phyloP scores from a whole-genome alignment of 2,888 invertebrate species.

The Folsomia manolachei region DNA sequence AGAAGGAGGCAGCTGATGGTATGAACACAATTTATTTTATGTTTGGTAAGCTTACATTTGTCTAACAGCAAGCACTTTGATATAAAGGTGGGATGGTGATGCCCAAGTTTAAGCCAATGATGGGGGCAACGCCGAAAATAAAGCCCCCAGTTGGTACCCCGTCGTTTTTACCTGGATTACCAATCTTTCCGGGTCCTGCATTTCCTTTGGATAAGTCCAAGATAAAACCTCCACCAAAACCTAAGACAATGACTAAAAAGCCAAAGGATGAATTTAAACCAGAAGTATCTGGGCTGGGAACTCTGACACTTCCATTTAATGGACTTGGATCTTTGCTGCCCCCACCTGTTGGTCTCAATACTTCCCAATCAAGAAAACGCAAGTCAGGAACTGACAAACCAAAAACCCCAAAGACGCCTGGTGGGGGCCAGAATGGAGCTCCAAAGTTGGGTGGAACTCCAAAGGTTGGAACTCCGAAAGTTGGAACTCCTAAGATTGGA shows the following conservation, averaged over 20 bases:
- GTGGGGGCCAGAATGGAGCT: constrained; percentile 21
- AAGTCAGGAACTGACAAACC: constrained; percentile 26
- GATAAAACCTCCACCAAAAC: constrained; percentile 8
- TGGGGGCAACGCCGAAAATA: no score
- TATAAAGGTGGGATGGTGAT: background rate
- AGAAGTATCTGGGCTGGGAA: constrained; percentile 1
- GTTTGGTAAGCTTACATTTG: background rate
- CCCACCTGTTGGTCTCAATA: constrained; percentile 6
- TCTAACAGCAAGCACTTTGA: background rate
- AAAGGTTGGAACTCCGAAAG: constrained; percentile 17
- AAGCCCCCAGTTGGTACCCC: background rate
- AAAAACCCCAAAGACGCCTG: constrained; percentile 1
- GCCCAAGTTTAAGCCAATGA: no score
- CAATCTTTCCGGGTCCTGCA: constrained; percentile 13
- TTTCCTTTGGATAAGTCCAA: constrained; percentile 16
- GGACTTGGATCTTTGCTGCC: constrained; percentile 30
- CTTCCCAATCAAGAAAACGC: constrained; percentile 17
- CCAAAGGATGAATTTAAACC: constrained; percentile 1
- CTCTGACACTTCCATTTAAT: constrained; percentile 27
- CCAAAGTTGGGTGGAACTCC: constrained; percentile 34
- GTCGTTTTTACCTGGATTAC: background rate
- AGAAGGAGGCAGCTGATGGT: constrained; percentile 38
- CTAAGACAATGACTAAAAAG: background rate
- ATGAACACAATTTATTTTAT: constrained; percentile 1
- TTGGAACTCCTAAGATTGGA: no score